Conservation (phyloP, 2,888 invertebrate genomes). For the Merodon equestris region DNA sequence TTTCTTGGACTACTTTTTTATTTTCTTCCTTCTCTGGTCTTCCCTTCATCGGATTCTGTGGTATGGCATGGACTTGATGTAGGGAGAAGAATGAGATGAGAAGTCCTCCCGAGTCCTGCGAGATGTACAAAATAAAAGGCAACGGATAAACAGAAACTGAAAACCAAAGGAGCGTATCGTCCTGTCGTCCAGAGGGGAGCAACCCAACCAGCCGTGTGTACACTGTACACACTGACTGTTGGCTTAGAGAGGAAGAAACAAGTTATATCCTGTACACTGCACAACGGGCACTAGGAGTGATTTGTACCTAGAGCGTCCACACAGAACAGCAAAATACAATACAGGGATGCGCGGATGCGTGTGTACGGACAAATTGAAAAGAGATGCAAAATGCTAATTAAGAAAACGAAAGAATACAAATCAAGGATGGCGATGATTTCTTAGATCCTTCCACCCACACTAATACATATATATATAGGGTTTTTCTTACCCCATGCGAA, state of each 20-base stretch:
- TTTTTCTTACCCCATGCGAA: neutral
- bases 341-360: constrained; percentile 32
- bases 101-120: constrained; percentile 13
- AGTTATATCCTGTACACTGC: constrained; percentile 55
- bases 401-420: constrained; percentile 60
- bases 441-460: constrained; percentile 18
- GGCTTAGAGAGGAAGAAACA: constrained; percentile 39
- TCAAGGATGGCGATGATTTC: constrained; percentile 43
- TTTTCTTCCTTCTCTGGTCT: constrained; percentile 3
- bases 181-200: constrained; percentile 1
- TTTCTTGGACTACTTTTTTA: constrained; percentile 31
- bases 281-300: constrained; percentile 36
- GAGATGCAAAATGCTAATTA: constrained; percentile 67
- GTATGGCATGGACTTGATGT: constrained; percentile 32
- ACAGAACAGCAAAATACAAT: constrained; percentile 22
- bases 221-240: constrained; percentile 5
- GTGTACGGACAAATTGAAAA: constrained; percentile 47
- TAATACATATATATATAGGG: too few species aligned
- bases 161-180: neutral
- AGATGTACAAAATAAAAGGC: constrained; percentile 49
- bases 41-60: constrained; percentile 33
- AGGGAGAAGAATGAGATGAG: constrained; percentile 11
- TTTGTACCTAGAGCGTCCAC: constrained; percentile 31
- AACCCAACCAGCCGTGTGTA: neutral
- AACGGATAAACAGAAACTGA: constrained; percentile 51